These are phyloP conservation scores for Pomatostomus ruficeps DNA, from an alignment of 2,113 vertebrate genomes.

Conservation along the genomic window DNA sequence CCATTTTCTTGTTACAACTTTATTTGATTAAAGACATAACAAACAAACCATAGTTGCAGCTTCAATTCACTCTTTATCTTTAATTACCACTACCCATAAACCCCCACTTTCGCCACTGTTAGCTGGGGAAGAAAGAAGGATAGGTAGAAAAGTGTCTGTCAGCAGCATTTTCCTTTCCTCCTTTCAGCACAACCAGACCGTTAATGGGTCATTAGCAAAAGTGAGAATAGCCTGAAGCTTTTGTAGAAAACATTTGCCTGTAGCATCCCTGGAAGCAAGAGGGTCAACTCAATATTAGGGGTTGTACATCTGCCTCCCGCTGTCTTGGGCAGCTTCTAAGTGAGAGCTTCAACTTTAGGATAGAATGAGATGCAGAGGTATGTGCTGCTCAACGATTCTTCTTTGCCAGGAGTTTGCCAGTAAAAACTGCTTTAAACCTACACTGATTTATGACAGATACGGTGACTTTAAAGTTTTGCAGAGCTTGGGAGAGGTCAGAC, in stretches of 20 bases:
- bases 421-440: neutral
- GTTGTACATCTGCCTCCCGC: rapidly evolving
- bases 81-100: neutral
- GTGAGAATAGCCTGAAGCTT: neutral
- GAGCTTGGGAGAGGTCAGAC: neutral
- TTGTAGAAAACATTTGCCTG: neutral
- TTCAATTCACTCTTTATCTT: no score
- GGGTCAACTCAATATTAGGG: neutral
- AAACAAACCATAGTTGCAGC: no score
- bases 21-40: neutral
- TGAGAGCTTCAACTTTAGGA: neutral
- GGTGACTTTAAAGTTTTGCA: neutral
- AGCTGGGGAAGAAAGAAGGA: neutral
- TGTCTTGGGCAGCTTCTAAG: neutral
- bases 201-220: neutral
- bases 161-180: neutral
- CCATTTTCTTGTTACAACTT: neutral
- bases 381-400: neutral
- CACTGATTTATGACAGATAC: neutral
- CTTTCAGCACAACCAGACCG: neutral
- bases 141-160: neutral
- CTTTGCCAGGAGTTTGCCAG: neutral
- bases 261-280: neutral
- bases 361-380: neutral
- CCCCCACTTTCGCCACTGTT: neutral